phyloP scores from a whole-genome alignment of 2,888 invertebrate species.

The Frankliniella intonsa region DNA sequence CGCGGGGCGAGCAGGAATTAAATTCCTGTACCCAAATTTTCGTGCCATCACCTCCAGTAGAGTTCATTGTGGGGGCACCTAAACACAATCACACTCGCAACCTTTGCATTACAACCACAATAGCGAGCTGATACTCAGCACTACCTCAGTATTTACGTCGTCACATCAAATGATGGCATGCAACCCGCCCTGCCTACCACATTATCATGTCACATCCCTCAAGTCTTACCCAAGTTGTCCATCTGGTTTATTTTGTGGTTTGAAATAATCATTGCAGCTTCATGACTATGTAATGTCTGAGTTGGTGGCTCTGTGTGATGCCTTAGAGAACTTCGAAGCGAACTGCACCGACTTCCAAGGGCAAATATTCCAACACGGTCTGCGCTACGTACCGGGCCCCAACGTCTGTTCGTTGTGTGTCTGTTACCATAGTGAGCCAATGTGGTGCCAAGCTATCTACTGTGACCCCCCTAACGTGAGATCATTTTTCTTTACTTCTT shows the following conservation, averaged over 20 bases:
- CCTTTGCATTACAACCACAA: neutral
- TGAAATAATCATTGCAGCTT: slow-evolving; percentile 53
- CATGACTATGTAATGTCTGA: slow-evolving; percentile 29
- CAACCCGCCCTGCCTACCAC: neutral
- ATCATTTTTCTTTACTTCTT: slow-evolving; percentile 2
- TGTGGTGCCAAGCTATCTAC: slow-evolving; percentile 83
- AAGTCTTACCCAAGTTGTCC: neutral
- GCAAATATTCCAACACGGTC: slow-evolving; percentile 68
- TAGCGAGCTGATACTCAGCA: neutral
- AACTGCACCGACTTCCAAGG: slow-evolving; percentile 82
- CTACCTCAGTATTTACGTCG: neutral
- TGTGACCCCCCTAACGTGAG: slow-evolving; percentile 76
- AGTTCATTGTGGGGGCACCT: too few relatives aligned
- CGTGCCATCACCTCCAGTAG: too few relatives aligned
- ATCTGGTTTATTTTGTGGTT: slow-evolving; percentile 38
- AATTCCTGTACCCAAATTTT: too few relatives aligned
- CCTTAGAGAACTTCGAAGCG: slow-evolving; percentile 53
- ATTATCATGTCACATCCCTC: neutral
- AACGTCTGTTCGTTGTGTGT: slow-evolving; percentile 80
- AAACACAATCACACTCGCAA: neutral
- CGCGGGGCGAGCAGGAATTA: too few relatives aligned
- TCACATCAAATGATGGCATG: slow-evolving; percentile 3
- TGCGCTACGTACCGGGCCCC: slow-evolving; percentile 74
- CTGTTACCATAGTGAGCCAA: slow-evolving; percentile 78
- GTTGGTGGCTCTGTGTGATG: slow-evolving; percentile 28